phyloP scores from a whole-genome alignment of 2,113 vertebrate genomes.

The Gallinago undulata region DNA sequence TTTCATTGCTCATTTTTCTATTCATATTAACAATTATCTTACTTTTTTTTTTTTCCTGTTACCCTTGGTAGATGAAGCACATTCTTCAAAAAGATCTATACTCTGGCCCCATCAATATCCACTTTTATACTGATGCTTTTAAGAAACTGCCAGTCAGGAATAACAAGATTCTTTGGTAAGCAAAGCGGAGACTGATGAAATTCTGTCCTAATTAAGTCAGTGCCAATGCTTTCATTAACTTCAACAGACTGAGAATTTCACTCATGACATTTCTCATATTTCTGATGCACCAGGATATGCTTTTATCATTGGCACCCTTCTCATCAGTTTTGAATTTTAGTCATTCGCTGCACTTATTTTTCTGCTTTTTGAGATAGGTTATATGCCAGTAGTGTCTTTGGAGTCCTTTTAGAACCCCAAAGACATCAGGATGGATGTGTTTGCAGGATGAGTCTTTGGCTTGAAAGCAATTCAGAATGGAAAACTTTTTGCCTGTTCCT shows the following conservation, averaged over 20 bases:
- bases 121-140: background rate
- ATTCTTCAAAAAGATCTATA: background rate
- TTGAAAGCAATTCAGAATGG: background rate
- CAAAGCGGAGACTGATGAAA: background rate
- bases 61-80: background rate
- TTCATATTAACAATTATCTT: background rate
- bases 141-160: background rate
- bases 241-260: constrained; percentile 13
- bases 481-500: background rate
- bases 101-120: background rate
- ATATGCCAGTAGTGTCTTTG: background rate
- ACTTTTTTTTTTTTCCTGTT: background rate
- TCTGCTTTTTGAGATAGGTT: background rate
- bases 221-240: background rate
- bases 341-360: background rate
- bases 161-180: background rate
- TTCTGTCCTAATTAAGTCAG: constrained; percentile 1
- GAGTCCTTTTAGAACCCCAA: background rate
- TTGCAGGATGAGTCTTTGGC: background rate
- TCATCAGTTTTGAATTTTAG: background rate
- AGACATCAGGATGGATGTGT: background rate
- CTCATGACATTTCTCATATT: background rate
- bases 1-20: background rate
- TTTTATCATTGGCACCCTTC: background rate
- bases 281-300: background rate